Evolutionary conservation across 1,140 invertebrate species (phyloP), one percentile per base, ranked within the genome.

Genomic region (Drosophila mauritiana): DNA sequence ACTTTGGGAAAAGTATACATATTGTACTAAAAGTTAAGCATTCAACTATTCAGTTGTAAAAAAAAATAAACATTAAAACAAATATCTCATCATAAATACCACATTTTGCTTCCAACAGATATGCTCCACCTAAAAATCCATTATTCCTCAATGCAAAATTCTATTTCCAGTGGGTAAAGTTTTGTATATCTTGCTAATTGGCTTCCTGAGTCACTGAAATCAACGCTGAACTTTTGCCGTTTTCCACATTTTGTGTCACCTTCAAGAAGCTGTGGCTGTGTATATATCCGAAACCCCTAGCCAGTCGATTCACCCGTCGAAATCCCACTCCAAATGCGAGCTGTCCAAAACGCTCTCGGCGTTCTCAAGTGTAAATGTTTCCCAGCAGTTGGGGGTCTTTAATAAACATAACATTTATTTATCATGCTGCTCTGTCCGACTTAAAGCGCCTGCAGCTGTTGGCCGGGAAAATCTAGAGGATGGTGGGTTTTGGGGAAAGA

Each of bases 331-430:
- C 61, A 49, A 42, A 20, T 55, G n/a, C n/a, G 22, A 27, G 27
- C 54, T 68, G 62, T 58, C 48, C 37, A 51, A 48, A 45, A 34
- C 17, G 56, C 79, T 63, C 8, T 27, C 45, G 52, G 79, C 73
- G 12, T 49, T 63, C 37, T 56, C 43, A 81, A 81, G 73, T 73
- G 76, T 54, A 74, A 74, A 74, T 75, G 73, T 46, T 70, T 57
- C 15, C 53, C 40, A 65, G 62, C 62, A 72, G 70, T 70, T 39
- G 67, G 51, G 63, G 81, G 64, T 64, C 80, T 86, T 86, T 78
- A 82, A 88, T 88, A 86, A 86, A 76, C 69, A 88, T 72, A 82
- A 85, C 57, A 80, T 78, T 80, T 80, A 67, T 69, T 52, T 63
- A 56, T 57, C 48, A 67, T 57, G 53, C 64, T 65, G 45, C 61